Conservation (phyloP, 1,140 invertebrate species). For the Drosophila prosaltans region DNA sequence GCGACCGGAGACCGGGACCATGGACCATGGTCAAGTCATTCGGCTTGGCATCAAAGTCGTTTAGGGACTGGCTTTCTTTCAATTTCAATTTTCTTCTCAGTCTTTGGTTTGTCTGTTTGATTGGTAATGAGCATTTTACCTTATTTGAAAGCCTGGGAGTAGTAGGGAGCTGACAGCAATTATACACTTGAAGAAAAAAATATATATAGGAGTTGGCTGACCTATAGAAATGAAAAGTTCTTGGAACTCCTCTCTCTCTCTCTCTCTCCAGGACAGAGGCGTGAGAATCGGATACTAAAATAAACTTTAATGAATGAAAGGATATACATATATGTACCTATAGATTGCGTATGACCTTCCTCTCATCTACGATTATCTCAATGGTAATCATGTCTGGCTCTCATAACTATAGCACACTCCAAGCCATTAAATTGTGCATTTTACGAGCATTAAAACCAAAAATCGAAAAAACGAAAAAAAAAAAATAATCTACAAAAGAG, state of each 20-base stretch:
- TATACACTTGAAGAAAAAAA: constrained; percentile 61
- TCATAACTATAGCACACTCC: constrained; percentile 66
- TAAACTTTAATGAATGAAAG: constrained; percentile 1
- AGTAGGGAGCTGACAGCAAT: constrained; percentile 60
- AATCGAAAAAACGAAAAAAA: constrained; percentile 35
- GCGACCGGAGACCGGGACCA: background rate
- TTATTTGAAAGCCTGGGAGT: background rate
- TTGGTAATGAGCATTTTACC: constrained; percentile 68
- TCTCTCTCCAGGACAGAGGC: constrained; percentile 19
- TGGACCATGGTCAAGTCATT: background rate
- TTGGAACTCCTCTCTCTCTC: constrained; percentile 39
- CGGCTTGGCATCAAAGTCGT: constrained; percentile 68
- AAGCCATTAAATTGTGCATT: constrained; percentile 71
- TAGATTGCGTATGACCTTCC: too few relatives aligned
- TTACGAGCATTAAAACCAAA: constrained; percentile 49
- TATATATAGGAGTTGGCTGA: constrained; percentile 42
- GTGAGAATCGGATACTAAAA: constrained; percentile 30
- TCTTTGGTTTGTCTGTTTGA: constrained; percentile 22
- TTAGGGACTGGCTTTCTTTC: constrained; percentile 43
- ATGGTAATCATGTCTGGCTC: constrained; percentile 43
- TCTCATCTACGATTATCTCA: constrained; percentile 38
- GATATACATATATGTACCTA: background rate
- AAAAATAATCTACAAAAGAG: constrained; percentile 53
- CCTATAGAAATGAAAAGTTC: constrained; percentile 65
- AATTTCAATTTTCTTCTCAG: constrained; percentile 18